Conservation (phyloP, 1,140 invertebrate species). For the Caenorhabditis latens region DNA sequence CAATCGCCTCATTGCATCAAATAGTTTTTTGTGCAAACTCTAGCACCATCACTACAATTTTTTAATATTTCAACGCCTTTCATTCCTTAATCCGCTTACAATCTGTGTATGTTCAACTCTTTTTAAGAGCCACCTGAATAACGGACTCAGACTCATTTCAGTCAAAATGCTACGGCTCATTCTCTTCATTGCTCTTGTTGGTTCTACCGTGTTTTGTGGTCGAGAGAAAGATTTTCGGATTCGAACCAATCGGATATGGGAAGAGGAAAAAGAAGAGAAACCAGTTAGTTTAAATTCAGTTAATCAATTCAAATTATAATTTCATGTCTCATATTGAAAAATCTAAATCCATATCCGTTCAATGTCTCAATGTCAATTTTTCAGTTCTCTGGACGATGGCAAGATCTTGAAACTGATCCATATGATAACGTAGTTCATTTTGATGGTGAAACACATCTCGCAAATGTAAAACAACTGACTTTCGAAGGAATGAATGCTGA, state of each 20-base stretch:
- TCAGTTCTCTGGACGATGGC: conserved; percentile 40
- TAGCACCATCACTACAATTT: not conserved
- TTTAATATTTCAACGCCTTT: conserved; percentile 25
- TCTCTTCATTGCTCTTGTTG: not conserved
- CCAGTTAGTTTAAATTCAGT: not conserved
- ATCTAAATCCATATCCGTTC: too few relatives aligned
- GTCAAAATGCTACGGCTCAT: not conserved
- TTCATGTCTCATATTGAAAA: too few relatives aligned
- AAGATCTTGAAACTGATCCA: conserved; percentile 26
- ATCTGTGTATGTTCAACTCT: not conserved
- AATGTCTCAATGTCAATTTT: not conserved
- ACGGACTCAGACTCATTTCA: not conserved
- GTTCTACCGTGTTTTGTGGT: not conserved
- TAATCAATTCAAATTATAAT: too few relatives aligned
- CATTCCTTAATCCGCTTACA: conserved; percentile 22
- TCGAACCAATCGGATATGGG: conserved; percentile 25
- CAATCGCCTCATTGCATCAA: not conserved
- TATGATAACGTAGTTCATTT: conserved; percentile 63
- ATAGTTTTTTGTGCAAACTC: not conserved
- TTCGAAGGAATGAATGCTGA: conserved; percentile 72
- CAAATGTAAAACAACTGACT: conserved; percentile 70
- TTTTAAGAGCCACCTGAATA: conserved; percentile 37
- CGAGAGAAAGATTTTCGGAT: not conserved
- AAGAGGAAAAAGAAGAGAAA: not conserved
- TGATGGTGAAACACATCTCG: conserved; percentile 66